Evolutionary conservation across 1,140 invertebrate species (phyloP).

Genomic region (Drosophila rhopaloa): DNA sequence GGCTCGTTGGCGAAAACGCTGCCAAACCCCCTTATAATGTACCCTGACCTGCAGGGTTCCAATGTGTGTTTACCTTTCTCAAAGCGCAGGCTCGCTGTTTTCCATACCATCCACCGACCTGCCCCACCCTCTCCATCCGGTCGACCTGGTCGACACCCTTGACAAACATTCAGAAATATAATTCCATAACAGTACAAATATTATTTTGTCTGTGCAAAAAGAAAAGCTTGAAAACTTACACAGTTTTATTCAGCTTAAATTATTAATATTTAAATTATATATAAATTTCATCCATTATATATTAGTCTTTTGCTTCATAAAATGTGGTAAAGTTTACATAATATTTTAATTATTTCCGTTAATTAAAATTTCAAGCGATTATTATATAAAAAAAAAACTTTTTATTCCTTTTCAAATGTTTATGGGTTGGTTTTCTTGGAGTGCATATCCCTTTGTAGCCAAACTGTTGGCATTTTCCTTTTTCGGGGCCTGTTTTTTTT

Average conservation of each 20-base stretch:
- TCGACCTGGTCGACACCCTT: conserved; percentile 29
- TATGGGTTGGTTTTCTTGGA: neutral
- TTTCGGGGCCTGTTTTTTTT: conserved; percentile 85
- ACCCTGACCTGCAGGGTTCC: neutral
- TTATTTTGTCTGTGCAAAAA: too few relatives aligned
- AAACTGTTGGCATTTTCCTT: conserved; percentile 85
- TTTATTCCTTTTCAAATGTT: neutral
- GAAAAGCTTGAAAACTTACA: too few relatives aligned
- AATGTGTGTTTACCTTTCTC: conserved; percentile 48
- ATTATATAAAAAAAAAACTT: neutral
- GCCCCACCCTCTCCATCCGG: neutral
- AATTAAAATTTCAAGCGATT: too few relatives aligned
- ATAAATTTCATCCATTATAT: too few relatives aligned
- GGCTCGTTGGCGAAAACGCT: conserved; percentile 56
- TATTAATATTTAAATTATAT: too few relatives aligned
- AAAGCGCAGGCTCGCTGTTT: conserved; percentile 41
- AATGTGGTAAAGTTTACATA: too few relatives aligned
- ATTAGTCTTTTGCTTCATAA: too few relatives aligned
- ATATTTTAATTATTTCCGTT: too few relatives aligned
- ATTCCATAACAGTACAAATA: neutral
- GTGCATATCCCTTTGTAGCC: conserved; percentile 9
- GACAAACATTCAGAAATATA: conserved; percentile 10
- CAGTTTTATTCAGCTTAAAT: too few relatives aligned
- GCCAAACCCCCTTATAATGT: conserved; percentile 24
- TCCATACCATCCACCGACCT: conserved; percentile 17